Percentiles rank a stretch among this genome's conserved stretches.
Evolutionary conservation across 2,888 invertebrate genomes (phyloP).

Genomic region (Callinectes sapidus): DNA sequence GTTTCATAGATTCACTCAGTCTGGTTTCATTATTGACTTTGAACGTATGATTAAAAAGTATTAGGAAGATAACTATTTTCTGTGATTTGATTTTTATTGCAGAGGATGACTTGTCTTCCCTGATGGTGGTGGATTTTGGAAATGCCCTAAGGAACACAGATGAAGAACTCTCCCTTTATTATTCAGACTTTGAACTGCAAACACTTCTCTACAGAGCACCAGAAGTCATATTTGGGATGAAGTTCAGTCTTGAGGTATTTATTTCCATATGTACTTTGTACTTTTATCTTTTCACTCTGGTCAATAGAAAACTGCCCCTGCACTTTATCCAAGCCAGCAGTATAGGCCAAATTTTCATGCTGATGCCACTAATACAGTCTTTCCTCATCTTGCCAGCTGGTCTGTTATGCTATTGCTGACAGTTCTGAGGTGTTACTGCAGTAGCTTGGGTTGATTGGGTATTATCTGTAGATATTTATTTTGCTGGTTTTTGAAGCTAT

Average conservation of each 20-base stretch:
- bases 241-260: constrained; percentile 71
- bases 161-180: constrained; percentile 72
- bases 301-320: too few species aligned
- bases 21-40: neutral
- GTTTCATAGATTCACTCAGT: neutral
- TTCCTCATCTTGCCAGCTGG: too few species aligned
- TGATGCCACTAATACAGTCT: too few species aligned
- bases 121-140: constrained; percentile 72
- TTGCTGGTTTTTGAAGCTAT: too few species aligned
- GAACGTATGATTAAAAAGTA: neutral
- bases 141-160: constrained; percentile 72
- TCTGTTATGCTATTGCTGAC: too few species aligned
- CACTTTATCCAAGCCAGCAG: too few species aligned
- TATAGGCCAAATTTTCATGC: too few species aligned
- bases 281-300: too few species aligned
- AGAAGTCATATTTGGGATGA: constrained; percentile 72
- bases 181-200: constrained; percentile 72
- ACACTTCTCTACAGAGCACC: constrained; percentile 72
- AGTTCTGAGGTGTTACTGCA: too few species aligned
- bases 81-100: constrained; percentile 34
- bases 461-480: too few species aligned
- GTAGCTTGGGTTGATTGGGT: too few species aligned
- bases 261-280: neutral
- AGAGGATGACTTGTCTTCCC: constrained; percentile 70
- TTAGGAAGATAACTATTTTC: neutral